Percentiles rank a stretch among this genome's conserved stretches.
Conservation (phyloP, 2,797 vertebrate species). For the Mormyrus proboscirostris region DNA sequence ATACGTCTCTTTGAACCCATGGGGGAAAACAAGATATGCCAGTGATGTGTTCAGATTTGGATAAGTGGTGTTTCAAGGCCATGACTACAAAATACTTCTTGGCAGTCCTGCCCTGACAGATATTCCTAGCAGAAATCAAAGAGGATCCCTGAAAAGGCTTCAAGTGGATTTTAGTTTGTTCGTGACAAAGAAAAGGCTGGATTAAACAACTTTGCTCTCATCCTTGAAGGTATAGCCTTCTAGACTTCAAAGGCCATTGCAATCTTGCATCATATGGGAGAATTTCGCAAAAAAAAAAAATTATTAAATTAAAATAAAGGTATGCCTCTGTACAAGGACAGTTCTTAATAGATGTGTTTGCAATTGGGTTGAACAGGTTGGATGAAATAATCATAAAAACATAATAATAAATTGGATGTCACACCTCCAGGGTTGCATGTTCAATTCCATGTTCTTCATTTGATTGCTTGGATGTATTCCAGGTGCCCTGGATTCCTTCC, state of each 20-base stretch:
- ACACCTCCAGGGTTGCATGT: neutral
- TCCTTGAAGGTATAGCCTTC: neutral
- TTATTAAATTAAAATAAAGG: neutral
- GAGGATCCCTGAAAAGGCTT: slow-evolving; percentile 13
- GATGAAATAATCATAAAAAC: neutral
- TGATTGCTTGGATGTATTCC: neutral
- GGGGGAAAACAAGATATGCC: neutral
- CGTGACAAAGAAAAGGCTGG: neutral
- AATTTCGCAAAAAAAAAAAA: neutral
- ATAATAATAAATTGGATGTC: neutral
- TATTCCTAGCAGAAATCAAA: neutral
- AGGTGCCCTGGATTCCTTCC: neutral
- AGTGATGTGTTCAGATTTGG: neutral
- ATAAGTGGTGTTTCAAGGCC: slow-evolving; percentile 1
- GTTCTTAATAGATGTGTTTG: neutral
- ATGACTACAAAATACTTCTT: neutral
- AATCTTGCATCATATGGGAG: neutral
- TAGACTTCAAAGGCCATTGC: neutral
- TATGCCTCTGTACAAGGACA: neutral
- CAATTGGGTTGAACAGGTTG: neutral
- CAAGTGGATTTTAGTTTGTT: neutral
- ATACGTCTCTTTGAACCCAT: neutral
- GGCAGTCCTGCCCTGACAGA: neutral
- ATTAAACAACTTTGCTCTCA: neutral
- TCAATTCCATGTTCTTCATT: neutral